Percentiles rank a stretch among this genome's conserved stretches.
These are phyloP conservation scores for cat (Felis catus) DNA, from an alignment of 2,113 vertebrate genomes.

Conservation along the genomic window DNA sequence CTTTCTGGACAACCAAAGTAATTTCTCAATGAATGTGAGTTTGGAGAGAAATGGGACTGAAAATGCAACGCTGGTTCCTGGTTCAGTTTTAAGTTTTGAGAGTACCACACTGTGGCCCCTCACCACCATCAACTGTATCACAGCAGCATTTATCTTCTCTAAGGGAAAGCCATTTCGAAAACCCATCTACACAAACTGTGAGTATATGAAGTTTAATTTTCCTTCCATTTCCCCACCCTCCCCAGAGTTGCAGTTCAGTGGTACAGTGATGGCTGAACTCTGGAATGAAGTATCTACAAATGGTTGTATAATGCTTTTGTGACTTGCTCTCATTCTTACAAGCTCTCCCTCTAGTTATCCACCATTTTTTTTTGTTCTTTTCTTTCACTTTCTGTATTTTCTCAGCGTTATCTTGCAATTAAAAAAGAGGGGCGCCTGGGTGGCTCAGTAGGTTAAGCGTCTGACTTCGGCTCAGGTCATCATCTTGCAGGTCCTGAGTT, in stretches of 20 bases:
- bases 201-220: slow-evolving; percentile 65
- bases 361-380: neutral
- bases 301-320: neutral
- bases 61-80: neutral
- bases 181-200: slow-evolving; percentile 85
- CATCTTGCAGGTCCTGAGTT: too few relatives aligned
- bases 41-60: slow-evolving; percentile 57
- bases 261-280: neutral
- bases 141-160: slow-evolving; percentile 82
- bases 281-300: neutral
- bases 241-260: neutral
- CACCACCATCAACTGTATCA: slow-evolving; percentile 78
- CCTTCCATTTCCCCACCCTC: neutral
- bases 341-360: neutral
- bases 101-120: slow-evolving; percentile 80
- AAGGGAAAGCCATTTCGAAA: slow-evolving; percentile 86
- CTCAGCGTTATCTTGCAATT: neutral
- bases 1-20: slow-evolving; percentile 55
- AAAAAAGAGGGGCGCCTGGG: neutral
- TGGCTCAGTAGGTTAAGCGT: too few relatives aligned
- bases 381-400: neutral
- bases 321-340: neutral
- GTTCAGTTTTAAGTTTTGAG: slow-evolving; percentile 78
- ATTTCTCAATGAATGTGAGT: slow-evolving; percentile 1
- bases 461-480: too few relatives aligned